A percentile compares a stretch with the other conserved stretches of the same genome.
Evolutionary conservation across 2,888 invertebrate species (phyloP).

Genomic region (Eilema depressum): DNA sequence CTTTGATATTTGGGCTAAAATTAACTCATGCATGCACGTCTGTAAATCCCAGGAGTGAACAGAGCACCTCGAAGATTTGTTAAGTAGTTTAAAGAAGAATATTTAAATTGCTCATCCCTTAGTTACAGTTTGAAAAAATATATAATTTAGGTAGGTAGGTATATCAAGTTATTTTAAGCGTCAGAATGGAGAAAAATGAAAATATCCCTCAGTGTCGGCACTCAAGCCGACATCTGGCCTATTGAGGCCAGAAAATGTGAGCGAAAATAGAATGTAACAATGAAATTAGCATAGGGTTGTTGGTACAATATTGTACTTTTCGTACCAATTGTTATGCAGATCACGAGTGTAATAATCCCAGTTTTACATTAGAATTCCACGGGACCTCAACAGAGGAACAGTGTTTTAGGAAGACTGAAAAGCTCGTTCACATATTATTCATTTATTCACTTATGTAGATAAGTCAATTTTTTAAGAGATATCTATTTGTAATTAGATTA

Average conservation of each 20-base stretch:
- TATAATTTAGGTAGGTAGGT: too few species aligned
- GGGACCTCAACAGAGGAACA: not conserved
- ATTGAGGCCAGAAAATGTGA: slow-evolving; percentile 35
- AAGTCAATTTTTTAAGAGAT: not conserved
- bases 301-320: slow-evolving; percentile 47
- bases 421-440: not conserved
- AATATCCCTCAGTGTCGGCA: not conserved
- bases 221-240: slow-evolving; percentile 13
- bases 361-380: slow-evolving; percentile 15
- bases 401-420: not conserved
- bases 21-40: too few species aligned
- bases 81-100: too few species aligned
- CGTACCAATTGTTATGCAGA: slow-evolving; percentile 52
- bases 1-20: too few species aligned
- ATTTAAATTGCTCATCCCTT: not conserved
- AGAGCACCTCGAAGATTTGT: too few species aligned
- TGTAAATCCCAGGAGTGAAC: too few species aligned
- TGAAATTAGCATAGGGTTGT: slow-evolving; percentile 53
- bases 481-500: not conserved
- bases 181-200: slow-evolving; percentile 3
- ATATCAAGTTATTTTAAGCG: not conserved
- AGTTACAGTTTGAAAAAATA: not conserved
- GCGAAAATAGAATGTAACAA: slow-evolving; percentile 34
- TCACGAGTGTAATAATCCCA: slow-evolving; percentile 33
- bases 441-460: too few species aligned